A percentile compares a stretch with the other conserved stretches of the same genome.
phyloP scores from a whole-genome alignment of 2,113 vertebrate genomes.

The Pedetes capensis region DNA sequence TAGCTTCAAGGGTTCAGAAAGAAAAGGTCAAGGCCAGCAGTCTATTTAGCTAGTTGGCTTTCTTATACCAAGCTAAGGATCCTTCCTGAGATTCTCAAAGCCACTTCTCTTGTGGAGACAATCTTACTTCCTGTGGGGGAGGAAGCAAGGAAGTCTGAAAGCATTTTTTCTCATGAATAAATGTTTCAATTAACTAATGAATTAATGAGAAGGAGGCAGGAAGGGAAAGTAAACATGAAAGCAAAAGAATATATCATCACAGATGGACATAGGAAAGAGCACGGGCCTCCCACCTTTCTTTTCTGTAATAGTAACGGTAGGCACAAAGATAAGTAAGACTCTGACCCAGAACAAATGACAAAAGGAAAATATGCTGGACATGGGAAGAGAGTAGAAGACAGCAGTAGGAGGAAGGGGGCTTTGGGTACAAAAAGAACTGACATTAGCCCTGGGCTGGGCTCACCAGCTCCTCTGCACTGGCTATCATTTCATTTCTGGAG shows the following conservation, averaged over 20 bases:
- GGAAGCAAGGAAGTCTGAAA: constrained; percentile 27
- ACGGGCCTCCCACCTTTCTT: background rate
- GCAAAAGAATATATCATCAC: constrained; percentile 4
- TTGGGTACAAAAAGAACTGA: background rate
- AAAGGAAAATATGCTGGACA: background rate
- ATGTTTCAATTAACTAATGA: constrained; percentile 42
- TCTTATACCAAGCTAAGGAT: constrained; percentile 15
- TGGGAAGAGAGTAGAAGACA: background rate
- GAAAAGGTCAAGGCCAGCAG: constrained; percentile 55
- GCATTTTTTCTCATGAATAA: constrained; percentile 16
- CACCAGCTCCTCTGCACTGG: background rate
- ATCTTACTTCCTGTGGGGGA: background rate
- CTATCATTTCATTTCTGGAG: background rate
- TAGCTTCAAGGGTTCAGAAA: constrained; percentile 55
- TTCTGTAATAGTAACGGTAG: background rate
- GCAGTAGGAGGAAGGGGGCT: background rate
- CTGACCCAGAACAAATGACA: background rate
- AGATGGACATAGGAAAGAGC: constrained; percentile 26
- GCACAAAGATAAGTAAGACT: background rate
- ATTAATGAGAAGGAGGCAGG: background rate
- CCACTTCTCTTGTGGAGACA: constrained; percentile 19
- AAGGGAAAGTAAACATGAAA: constrained; percentile 48
- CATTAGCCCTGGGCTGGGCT: background rate
- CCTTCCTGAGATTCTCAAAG: background rate
- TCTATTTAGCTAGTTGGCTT: constrained; percentile 48